These are phyloP conservation scores for Ptilorrhoa leucosticta DNA, from an alignment of 2,113 vertebrate species.

Conservation along the genomic window DNA sequence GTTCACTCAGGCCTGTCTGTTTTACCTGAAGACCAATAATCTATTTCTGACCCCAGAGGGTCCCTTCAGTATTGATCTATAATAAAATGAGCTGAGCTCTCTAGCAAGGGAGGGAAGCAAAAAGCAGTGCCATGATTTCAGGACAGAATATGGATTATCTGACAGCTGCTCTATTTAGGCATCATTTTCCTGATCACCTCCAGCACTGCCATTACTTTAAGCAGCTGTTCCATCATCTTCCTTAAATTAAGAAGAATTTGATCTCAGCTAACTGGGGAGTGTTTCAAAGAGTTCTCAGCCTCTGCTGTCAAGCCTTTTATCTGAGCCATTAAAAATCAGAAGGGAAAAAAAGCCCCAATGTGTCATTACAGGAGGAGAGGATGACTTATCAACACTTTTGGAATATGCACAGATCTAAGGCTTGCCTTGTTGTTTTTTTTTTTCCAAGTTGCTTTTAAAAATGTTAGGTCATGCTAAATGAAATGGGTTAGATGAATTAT, in stretches of 20 bases:
- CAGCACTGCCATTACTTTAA: not conserved
- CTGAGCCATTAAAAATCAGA: constrained; percentile 8
- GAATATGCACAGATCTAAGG: not conserved
- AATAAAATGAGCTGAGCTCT: not conserved
- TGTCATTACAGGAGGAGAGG: not conserved
- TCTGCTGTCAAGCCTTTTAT: constrained; percentile 46
- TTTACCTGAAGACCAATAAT: not conserved
- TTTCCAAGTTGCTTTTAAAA: not conserved
- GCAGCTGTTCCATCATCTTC: not conserved
- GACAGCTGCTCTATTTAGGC: not conserved
- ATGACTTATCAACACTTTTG: not conserved
- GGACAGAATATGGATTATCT: not conserved
- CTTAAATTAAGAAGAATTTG: not conserved
- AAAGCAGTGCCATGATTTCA: not conserved
- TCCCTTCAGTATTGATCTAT: not conserved
- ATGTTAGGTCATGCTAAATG: not conserved
- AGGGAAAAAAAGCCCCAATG: not conserved
- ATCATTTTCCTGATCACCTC: not conserved
- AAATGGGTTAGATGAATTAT: not conserved
- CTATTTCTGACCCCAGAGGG: not conserved
- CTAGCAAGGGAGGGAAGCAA: not conserved
- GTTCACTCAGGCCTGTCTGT: not conserved
- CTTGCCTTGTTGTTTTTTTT: not conserved
- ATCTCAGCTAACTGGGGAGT: not conserved
- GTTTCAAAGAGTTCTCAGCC: constrained; percentile 37